Evolutionary conservation across 2,113 vertebrate genomes (phyloP).

Genomic region (Rhizomys pruinosus): DNA sequence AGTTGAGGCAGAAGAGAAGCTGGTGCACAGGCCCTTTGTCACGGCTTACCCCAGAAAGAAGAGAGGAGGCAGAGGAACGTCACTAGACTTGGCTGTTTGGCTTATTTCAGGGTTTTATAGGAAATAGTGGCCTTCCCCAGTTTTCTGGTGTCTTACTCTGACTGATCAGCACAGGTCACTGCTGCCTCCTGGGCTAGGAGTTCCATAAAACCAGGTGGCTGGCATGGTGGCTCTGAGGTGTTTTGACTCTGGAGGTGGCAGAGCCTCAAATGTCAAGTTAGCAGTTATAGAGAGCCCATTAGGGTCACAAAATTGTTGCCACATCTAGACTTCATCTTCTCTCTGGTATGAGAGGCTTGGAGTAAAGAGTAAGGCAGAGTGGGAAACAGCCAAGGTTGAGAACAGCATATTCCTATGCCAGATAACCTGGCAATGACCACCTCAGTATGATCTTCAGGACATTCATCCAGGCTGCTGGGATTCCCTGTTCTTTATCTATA

Average conservation of each 20-base stretch:
- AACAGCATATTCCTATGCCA: background rate
- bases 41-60: background rate
- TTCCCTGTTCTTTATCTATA: background rate
- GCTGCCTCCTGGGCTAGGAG: background rate
- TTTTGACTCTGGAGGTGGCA: too few relatives aligned
- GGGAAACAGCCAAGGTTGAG: background rate
- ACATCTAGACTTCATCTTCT: background rate
- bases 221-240: background rate
- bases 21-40: background rate
- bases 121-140: background rate
- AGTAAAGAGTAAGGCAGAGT: background rate
- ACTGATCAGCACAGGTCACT: background rate
- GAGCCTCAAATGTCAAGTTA: too few relatives aligned
- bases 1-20: background rate
- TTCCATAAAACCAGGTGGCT: background rate
- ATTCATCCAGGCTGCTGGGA: background rate
- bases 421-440: background rate
- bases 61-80: background rate
- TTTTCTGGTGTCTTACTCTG: background rate
- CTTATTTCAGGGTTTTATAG: background rate
- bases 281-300: background rate
- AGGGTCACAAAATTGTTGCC: fast-evolving
- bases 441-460: background rate
- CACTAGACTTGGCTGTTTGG: background rate
- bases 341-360: background rate